Conservation (phyloP, 2,797 vertebrate species). For the Labeo calbasu region DNA sequence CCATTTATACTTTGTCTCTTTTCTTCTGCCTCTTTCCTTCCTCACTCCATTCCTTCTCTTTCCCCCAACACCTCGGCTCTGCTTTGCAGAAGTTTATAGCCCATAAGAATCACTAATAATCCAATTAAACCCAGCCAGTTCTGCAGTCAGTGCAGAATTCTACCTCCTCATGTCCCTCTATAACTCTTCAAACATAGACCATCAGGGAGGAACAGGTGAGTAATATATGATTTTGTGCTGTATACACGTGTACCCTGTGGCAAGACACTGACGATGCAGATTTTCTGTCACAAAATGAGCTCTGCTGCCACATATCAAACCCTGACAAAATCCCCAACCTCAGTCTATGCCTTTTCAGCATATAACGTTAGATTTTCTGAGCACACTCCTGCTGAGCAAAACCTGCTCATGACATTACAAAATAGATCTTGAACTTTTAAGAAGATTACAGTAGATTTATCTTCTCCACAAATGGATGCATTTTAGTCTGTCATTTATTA, state of each 20-base stretch:
- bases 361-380: background rate
- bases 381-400: conserved; percentile 13
- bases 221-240: conserved; percentile 23
- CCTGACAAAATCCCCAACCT: conserved; percentile 21
- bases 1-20: background rate
- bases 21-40: background rate
- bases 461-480: background rate
- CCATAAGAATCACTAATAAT: conserved; percentile 50
- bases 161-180: background rate
- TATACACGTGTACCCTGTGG: conserved; percentile 37
- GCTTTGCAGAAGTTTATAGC: conserved; percentile 18
- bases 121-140: conserved; percentile 35
- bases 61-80: conserved; percentile 1
- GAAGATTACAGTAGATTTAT: background rate
- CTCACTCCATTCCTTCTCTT: background rate
- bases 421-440: conserved; percentile 21
- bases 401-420: conserved; percentile 14
- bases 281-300: conserved; percentile 29
- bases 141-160: conserved; percentile 22
- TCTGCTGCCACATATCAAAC: conserved; percentile 19
- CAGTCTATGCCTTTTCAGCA: conserved; percentile 2
- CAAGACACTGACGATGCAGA: conserved; percentile 44
- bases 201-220: conserved; percentile 39
- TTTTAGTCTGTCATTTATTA: conserved; percentile 7
- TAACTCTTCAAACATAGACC: conserved; percentile 26